phyloP scores from a whole-genome alignment of 2,797 vertebrate genomes.

The Neoniphon sammara region DNA sequence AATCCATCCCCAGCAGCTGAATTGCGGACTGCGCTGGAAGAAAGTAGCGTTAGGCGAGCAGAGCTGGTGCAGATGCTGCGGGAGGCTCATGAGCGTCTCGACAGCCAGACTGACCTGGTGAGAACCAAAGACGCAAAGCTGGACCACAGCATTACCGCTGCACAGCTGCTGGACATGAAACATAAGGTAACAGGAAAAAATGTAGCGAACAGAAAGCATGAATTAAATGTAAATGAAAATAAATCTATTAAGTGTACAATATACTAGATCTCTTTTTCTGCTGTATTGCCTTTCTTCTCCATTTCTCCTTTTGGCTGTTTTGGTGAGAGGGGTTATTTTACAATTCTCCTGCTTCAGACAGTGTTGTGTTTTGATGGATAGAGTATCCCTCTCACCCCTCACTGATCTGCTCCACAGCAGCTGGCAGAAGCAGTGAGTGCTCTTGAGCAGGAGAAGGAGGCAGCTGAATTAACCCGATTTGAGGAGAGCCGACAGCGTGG shows the following conservation, averaged over 20 bases:
- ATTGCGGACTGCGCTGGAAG: slow-evolving; percentile 50
- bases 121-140: slow-evolving; percentile 67
- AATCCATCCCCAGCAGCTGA: slow-evolving; percentile 57
- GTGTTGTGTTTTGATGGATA: slow-evolving; percentile 13
- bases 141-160: slow-evolving; percentile 59
- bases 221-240: background rate
- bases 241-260: background rate
- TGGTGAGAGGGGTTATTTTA: background rate
- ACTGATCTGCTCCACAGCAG: slow-evolving; percentile 64
- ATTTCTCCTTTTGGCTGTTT: background rate
- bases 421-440: slow-evolving; percentile 63
- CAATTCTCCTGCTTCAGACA: background rate
- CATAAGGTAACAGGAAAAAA: slow-evolving; percentile 72
- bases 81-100: slow-evolving; percentile 61
- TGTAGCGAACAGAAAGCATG: background rate
- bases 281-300: slow-evolving; percentile 9
- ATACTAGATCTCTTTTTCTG: background rate
- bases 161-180: slow-evolving; percentile 75
- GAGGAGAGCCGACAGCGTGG: slow-evolving; percentile 65
- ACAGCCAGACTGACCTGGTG: slow-evolving; percentile 69
- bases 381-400: background rate
- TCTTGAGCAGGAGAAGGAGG: slow-evolving; percentile 74
- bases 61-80: slow-evolving; percentile 63
- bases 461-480: slow-evolving; percentile 59
- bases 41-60: slow-evolving; percentile 62